Evolutionary conservation across 2,797 vertebrate species (phyloP).

Genomic region (Brachymystax lenok): DNA sequence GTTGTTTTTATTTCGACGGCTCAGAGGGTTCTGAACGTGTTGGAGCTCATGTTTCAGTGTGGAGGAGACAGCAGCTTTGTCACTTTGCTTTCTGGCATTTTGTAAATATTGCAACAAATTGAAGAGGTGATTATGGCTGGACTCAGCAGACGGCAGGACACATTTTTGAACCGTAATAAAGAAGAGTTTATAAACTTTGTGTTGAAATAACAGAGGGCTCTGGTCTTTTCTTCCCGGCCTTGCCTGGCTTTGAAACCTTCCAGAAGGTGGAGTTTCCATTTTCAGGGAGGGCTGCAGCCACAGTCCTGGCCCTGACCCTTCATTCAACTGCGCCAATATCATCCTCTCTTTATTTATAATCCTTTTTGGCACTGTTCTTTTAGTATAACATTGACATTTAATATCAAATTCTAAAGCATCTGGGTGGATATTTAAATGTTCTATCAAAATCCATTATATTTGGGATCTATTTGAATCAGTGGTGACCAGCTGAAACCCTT

Average conservation of each 20-base stretch:
- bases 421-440: slow-evolving; percentile 31
- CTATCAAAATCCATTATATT: slow-evolving; percentile 17
- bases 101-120: slow-evolving; percentile 71
- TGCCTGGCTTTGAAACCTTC: slow-evolving; percentile 54
- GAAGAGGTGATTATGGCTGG: slow-evolving; percentile 55
- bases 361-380: slow-evolving; percentile 40
- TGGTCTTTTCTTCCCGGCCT: slow-evolving; percentile 49
- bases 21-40: slow-evolving; percentile 54
- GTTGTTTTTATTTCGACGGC: slow-evolving; percentile 52
- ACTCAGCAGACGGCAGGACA: slow-evolving; percentile 29
- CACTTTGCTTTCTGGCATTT: slow-evolving; percentile 62
- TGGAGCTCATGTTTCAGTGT: slow-evolving; percentile 44
- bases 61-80: slow-evolving; percentile 52
- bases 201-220: slow-evolving; percentile 66
- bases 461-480: slow-evolving; percentile 19
- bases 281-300: slow-evolving; percentile 52
- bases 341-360: slow-evolving; percentile 43
- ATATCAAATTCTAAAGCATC: slow-evolving; percentile 23
- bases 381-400: slow-evolving; percentile 33
- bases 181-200: slow-evolving; percentile 63
- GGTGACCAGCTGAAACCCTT: slow-evolving; percentile 26
- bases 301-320: slow-evolving; percentile 60
- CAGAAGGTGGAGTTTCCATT: slow-evolving; percentile 77
- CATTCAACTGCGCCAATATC: slow-evolving; percentile 44
- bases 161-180: slow-evolving; percentile 52